Conservation (phyloP, 2,113 vertebrate species). For the Mus musculus region DNA sequence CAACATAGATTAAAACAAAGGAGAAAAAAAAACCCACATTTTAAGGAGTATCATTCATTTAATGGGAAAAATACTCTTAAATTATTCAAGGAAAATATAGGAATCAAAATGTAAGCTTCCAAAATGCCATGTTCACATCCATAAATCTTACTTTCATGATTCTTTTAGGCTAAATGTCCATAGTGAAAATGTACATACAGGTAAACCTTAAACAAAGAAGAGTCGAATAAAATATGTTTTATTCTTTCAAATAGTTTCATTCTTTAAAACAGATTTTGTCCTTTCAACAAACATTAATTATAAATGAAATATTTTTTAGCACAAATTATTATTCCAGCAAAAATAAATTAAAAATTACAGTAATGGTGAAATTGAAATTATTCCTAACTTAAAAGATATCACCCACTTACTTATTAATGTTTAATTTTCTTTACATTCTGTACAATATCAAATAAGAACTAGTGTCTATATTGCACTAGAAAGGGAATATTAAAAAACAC, state of each 20-base stretch:
- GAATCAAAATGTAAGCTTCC: slow-evolving; percentile 60
- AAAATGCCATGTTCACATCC: slow-evolving; percentile 15
- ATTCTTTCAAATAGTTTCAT: background rate
- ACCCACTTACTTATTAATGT: background rate
- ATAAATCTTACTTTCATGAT: slow-evolving; percentile 25
- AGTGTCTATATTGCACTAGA: slow-evolving; percentile 1
- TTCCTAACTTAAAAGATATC: slow-evolving; percentile 26
- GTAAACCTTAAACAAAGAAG: slow-evolving; percentile 25
- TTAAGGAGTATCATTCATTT: slow-evolving; percentile 1
- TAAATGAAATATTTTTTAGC: slow-evolving; percentile 44
- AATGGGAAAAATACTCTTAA: slow-evolving; percentile 46
- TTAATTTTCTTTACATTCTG: background rate
- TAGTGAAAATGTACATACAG: background rate
- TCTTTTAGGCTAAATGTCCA: background rate
- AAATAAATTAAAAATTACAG: slow-evolving; percentile 52
- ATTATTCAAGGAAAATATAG: slow-evolving; percentile 46
- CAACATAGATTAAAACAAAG: slow-evolving; percentile 6
- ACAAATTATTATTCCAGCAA: slow-evolving; percentile 26
- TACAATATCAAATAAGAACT: slow-evolving; percentile 34
- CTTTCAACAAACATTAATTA: slow-evolving; percentile 34
- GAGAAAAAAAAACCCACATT: background rate
- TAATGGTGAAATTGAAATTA: slow-evolving; percentile 15
- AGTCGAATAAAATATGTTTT: slow-evolving; percentile 25
- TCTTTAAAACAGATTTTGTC: background rate
- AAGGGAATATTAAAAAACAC: slow-evolving; percentile 28